These are phyloP conservation scores for Patella depressa DNA, from an alignment of 2,888 invertebrate species.

Conservation along the genomic window DNA sequence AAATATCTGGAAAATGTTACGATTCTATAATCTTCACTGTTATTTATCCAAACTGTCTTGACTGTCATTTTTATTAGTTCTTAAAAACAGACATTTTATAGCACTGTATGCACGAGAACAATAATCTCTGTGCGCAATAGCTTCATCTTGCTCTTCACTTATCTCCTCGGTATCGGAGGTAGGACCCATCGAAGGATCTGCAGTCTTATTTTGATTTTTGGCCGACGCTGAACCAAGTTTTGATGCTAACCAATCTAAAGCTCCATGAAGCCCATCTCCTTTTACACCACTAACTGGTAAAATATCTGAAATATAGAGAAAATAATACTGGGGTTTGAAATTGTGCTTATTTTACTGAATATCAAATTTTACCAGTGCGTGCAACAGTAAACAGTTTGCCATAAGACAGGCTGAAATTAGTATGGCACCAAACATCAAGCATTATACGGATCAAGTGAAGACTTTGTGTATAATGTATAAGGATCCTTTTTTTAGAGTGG, in stretches of 20 bases:
- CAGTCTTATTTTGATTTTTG: constrained; percentile 5
- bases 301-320: constrained; percentile 48
- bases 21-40: too few species aligned
- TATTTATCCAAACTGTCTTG: too few species aligned
- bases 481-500: too few species aligned
- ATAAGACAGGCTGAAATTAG: too few species aligned
- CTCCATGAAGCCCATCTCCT: constrained; percentile 57
- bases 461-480: too few species aligned
- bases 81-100: constrained; percentile 59
- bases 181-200: constrained; percentile 6
- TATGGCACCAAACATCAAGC: too few species aligned
- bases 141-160: constrained; percentile 33
- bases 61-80: constrained; percentile 43
- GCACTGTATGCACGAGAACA: constrained; percentile 61
- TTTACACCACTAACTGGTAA: constrained; percentile 58
- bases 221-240: constrained; percentile 53
- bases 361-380: too few species aligned
- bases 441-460: too few species aligned
- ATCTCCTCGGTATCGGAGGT: constrained; percentile 18
- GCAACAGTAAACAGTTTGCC: too few species aligned
- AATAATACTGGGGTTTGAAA: too few species aligned
- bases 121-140: constrained; percentile 46
- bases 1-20: too few species aligned
- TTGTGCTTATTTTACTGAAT: too few species aligned
- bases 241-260: constrained; percentile 61